phyloP scores from a whole-genome alignment of 2,797 vertebrate genomes.

The Catostomus latipinnis region DNA sequence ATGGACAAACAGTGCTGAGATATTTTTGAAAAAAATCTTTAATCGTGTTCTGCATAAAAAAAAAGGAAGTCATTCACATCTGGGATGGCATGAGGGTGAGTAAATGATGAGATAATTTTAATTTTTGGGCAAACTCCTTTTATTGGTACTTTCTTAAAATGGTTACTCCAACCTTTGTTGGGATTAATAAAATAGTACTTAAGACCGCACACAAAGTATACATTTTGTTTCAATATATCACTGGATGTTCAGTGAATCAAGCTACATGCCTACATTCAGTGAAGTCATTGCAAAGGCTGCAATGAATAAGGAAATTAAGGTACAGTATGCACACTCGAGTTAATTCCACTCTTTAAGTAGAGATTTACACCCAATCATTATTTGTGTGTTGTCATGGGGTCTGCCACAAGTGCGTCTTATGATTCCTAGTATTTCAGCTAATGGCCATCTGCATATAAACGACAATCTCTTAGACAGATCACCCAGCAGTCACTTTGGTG shows the following conservation, averaged over 20 bases:
- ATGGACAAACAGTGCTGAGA: too few relatives aligned
- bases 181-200: background rate
- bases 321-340: constrained; percentile 16
- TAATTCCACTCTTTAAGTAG: constrained; percentile 42
- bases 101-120: too few relatives aligned
- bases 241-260: background rate
- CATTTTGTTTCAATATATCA: background rate
- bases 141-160: background rate
- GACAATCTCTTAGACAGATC: constrained; percentile 94
- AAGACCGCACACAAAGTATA: background rate
- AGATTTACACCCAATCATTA: constrained; percentile 32
- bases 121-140: too few relatives aligned
- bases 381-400: constrained; percentile 57
- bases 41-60: too few relatives aligned
- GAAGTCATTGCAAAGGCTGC: background rate
- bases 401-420: constrained; percentile 72
- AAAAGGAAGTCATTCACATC: too few relatives aligned
- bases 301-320: constrained; percentile 5
- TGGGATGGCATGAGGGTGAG: too few relatives aligned
- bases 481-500: constrained; percentile 93
- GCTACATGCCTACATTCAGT: background rate
- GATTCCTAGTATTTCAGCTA: constrained; percentile 85
- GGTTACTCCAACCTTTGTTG: background rate
- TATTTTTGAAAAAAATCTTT: too few relatives aligned
- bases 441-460: constrained; percentile 96